Evolutionary conservation across 2,888 invertebrate genomes (phyloP), one percentile per base, ranked within the genome.

Genomic region (Andrena praecox): DNA sequence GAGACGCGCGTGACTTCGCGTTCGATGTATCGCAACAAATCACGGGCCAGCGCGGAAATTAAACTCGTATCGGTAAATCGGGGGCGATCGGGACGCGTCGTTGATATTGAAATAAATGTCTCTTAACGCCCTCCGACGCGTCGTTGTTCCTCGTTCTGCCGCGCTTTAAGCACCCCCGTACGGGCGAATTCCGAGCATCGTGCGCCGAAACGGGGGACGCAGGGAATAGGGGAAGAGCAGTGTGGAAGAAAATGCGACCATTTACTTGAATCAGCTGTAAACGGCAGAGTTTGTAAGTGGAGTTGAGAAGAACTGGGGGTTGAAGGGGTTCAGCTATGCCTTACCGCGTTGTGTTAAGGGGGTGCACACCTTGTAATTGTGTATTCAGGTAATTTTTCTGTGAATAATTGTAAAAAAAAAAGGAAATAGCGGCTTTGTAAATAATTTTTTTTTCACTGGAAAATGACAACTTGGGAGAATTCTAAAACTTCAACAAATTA

Each of bases 1-100:
- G 27, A 67, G 71, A 71, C 59, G 52, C 71, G 59, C 52, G 73
- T 69, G 80, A 76, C 71, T 80, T 72, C 71, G 16, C 33, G 68
- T 69, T 69, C 76, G 82, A 82, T 67, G 71, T 52, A 67, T 80
- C 42, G 67, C 64, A 64, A 76, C 80, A 76, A 76, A 76, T 80
- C 76, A 80, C 63, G 12, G 10, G 50, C 52, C 29, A 16, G 8
- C 68, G 63, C 80, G 82, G 82, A 82, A 82, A 82, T 82, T 68
- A 76, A 80, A 80, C 52, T 69, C 48, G 59, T 66, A 60, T 54
- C 64, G 64, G 63, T 24, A 35, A 68, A 72, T 62, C 66, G 76
- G 33, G 24, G 50, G 20, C 71, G 77, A 80, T 77, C 77, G 27
- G 16, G 62, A 77, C 71, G 63, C 72, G 69, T 77, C 72, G 64